phyloP scores from a whole-genome alignment of 2,113 vertebrate species.

The Empidonax traillii region DNA sequence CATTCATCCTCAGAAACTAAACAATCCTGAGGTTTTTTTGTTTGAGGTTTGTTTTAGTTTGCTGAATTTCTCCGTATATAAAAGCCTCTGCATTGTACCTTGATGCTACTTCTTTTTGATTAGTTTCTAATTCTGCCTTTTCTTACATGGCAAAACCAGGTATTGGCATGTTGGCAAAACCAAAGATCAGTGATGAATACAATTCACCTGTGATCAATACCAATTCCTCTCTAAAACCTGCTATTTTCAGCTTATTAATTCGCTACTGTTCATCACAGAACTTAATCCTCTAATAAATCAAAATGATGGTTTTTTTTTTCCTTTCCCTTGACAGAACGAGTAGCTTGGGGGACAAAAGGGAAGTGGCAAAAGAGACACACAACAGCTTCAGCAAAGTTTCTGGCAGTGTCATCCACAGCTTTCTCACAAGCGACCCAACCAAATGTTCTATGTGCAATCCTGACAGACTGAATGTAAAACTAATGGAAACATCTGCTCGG shows the following conservation, averaged over 20 bases:
- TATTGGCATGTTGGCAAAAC: background rate
- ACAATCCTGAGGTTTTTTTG: background rate
- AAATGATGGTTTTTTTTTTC: accelerated
- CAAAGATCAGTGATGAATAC: background rate
- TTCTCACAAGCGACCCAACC: background rate
- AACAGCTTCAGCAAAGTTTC: background rate
- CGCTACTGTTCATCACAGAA: background rate
- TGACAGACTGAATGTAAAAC: background rate
- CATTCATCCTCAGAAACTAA: background rate
- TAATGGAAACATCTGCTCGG: background rate
- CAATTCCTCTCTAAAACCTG: background rate
- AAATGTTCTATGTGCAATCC: background rate
- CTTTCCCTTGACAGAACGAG: background rate
- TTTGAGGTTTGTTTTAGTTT: background rate
- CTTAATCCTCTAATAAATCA: background rate
- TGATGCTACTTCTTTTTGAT: background rate
- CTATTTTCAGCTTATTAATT: background rate
- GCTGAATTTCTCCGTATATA: background rate
- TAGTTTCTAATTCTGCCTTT: background rate
- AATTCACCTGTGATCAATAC: background rate
- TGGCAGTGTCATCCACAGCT: background rate
- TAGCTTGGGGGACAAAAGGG: background rate
- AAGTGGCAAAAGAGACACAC: background rate
- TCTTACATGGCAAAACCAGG: background rate
- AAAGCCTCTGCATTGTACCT: background rate